Base-by-base conservation (phyloP, 1,140 invertebrate species). In the Glossosoma conforme region DNA sequence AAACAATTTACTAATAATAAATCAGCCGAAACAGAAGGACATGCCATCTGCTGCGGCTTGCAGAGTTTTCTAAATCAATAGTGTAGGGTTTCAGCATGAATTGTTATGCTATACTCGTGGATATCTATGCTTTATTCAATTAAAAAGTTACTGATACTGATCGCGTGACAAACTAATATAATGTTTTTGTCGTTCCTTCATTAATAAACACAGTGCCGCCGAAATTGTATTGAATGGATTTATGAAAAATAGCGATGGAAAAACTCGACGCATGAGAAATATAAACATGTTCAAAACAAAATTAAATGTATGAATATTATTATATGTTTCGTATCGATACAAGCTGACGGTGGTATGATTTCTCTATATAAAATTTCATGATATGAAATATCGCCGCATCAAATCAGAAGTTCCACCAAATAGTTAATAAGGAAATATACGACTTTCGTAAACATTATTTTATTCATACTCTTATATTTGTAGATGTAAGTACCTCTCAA, bases 71-170 rank as follows among this genome's bases (percentile, higher is more conserved):
- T n/a, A n/a, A n/a, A n/a, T n/a, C n/a, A n/a, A n/a, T n/a, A n/a
- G n/a, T n/a, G n/a, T n/a, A n/a, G n/a, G n/a, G n/a, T n/a, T n/a
- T n/a, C n/a, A n/a, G n/a, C n/a, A n/a, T n/a, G n/a, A n/a, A n/a
- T n/a, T n/a, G n/a, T n/a, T 28, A 28, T 28, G 6, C n/a, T 28
- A 28, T 28, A 8, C 24, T n/a, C n/a, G 6, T 28, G 24, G 6
- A n/a, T 28, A n/a, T 6, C 24, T 28, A 28, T 28, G 24, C 36
- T 56, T 56, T 56, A 56, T 56, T 56, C 54, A 56, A 56, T 56
- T 56, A 56, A 56, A 56, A 56, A 45, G 32, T 56, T 52, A 21
- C 44, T 56, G 52, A 56, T 56, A 56, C 46, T 52, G 38, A 37
- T 56, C 28, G 54, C 54, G 44, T 56, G 54, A 48, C 54, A 36